Evolutionary conservation across 2,797 vertebrate species (phyloP), one percentile per base, ranked within the genome.

Genomic region (Eutrigla gurnardus): DNA sequence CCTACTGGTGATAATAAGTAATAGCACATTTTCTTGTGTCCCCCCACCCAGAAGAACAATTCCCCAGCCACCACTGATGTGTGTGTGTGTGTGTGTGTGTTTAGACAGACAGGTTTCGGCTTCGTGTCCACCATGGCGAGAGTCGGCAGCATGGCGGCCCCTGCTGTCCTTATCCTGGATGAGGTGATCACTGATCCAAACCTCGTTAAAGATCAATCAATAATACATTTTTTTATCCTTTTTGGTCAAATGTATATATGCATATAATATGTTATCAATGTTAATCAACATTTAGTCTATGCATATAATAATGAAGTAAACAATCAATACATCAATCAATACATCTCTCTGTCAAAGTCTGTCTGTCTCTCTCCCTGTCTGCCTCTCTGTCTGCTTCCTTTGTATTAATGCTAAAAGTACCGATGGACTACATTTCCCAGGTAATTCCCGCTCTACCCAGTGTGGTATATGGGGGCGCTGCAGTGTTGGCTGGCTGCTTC

Each of bases 91-190:
- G 4, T 42, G 1, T 66, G 32, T 65, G 33, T 52, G 49, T 77
- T 36, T 90, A 98, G 97, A 89, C 97, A 98, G 92, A 98, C 96
- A 0, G 97, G 97, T 14, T 86, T 98, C 90, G 97, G 97, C 1
- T 93, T 97, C 0, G 93, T 93, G 58, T 97, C 95, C 79, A 98
- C 95, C 1, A 95, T 97, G 96, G 95, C 96, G 0, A 92, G 97
- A 0, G 68, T 96, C 0, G 97, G 97, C 1, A 96, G 96, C 83
- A 98, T 99, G 82, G 93, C 97, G 0, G 96, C 97, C 0, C 97
- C 97, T 0, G 90, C 96, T 4, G 95, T 97, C 52, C 95, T 96
- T 71, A 96, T 99, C 81, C 81, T 96, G 39, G 93, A 96, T 0
- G 97, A 98, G 85, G 89, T 92, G 54, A 79, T 76, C 17, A 35